phyloP scores from a whole-genome alignment of 2,113 vertebrate species.

The Macheiramphus alcinus region DNA sequence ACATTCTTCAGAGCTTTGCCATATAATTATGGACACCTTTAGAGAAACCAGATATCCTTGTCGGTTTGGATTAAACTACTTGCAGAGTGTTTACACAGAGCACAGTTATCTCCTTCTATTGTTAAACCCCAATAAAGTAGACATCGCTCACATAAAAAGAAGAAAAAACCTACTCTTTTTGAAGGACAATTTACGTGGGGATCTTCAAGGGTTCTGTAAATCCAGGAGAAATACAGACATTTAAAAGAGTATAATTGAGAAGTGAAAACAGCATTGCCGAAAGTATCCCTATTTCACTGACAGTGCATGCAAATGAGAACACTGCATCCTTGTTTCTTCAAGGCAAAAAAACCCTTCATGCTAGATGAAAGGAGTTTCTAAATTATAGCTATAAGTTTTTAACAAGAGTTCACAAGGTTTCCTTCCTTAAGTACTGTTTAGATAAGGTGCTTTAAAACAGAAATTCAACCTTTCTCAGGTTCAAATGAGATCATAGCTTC shows the following conservation, averaged over 20 bases:
- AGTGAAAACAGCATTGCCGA: not conserved
- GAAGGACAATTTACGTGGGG: not conserved
- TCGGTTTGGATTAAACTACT: not conserved
- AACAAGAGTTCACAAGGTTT: conserved; percentile 41
- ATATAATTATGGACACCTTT: not conserved
- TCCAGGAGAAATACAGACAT: not conserved
- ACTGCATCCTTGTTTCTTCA: conserved; percentile 31
- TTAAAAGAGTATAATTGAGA: not conserved
- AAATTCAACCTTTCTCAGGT: conserved; percentile 6
- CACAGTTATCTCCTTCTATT: not conserved
- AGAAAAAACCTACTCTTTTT: not conserved
- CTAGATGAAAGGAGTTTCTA: conserved; percentile 48
- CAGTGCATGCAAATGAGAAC: conserved; percentile 30
- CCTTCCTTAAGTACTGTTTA: conserved; percentile 9
- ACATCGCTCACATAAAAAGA: not conserved
- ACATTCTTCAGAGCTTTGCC: not conserved
- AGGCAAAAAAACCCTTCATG: conserved; percentile 14
- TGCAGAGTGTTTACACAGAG: not conserved
- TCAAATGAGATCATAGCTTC: not conserved
- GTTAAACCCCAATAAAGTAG: not conserved
- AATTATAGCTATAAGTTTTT: conserved; percentile 44
- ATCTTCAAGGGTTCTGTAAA: not conserved
- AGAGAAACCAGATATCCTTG: conserved; percentile 16
- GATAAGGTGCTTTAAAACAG: conserved; percentile 14
- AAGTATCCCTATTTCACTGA: not conserved